Conservation (phyloP, 2,113 vertebrate genomes). For the Dicrurus megarhynchus region DNA sequence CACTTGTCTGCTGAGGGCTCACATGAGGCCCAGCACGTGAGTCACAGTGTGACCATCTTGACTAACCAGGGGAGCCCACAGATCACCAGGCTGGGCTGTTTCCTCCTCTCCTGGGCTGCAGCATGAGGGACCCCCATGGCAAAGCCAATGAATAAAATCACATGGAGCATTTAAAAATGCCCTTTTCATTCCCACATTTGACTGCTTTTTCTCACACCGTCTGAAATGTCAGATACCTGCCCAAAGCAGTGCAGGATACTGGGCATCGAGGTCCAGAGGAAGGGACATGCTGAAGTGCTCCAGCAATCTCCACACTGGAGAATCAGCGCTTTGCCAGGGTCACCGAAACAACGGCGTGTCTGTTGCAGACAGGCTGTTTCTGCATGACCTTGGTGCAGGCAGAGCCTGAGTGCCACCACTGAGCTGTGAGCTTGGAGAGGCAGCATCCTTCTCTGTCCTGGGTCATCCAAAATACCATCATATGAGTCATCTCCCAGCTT, state of each 20-base stretch:
- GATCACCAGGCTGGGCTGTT: background rate
- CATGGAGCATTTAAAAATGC: background rate
- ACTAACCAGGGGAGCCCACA: background rate
- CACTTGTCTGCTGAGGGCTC: slow-evolving; percentile 5
- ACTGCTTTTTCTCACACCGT: background rate
- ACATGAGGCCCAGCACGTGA: background rate
- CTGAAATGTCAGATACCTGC: rapidly evolving
- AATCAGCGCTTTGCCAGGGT: background rate
- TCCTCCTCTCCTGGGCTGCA: background rate
- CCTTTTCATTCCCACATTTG: background rate
- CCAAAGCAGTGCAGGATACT: background rate
- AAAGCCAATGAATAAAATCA: background rate
- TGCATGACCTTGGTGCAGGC: rapidly evolving
- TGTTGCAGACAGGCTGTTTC: background rate
- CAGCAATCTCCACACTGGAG: rapidly evolving
- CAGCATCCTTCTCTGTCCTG: rapidly evolving
- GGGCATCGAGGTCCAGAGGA: background rate
- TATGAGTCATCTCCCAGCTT: rapidly evolving
- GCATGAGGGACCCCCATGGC: background rate
- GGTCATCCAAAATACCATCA: background rate
- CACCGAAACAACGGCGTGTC: background rate
- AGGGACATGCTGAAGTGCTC: background rate
- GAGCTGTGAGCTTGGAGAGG: background rate
- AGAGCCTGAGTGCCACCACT: background rate
- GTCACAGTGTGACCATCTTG: background rate